Base-by-base conservation (phyloP, 1,140 invertebrate genomes). In the Heliconius congener region DNA sequence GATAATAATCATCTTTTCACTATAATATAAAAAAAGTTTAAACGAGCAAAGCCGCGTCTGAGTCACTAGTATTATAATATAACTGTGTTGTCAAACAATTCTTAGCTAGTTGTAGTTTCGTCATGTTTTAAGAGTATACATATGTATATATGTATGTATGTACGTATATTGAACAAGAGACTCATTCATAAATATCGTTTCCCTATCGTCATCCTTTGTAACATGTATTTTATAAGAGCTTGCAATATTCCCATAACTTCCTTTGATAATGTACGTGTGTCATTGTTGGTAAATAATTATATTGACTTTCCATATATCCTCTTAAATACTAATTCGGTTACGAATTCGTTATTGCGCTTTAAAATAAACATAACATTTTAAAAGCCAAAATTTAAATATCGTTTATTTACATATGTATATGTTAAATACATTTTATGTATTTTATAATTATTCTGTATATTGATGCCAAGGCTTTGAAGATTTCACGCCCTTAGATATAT, bases 401-500 rank as follows among this genome's bases (percentile, higher is more conserved):
- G 8, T 57, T 57, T 73, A 23, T 30, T 18, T 52, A 8, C 18
- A 52, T 52, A 52, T 19, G 3, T 19, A 50, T 23, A 52, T 19
- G 5, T 19, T 46, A 27, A 39, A 39, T 27, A 73, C 8, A 46
- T 39, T 9, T 2, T 73, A 46, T n/a, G 34, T 73, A 73, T 52
- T 42, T 73, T 18, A 16, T 46, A 27, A 50, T 50, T 34, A 57
- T 57, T 34, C 23, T 39, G 8, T 18, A 70, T 66, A 76, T 75
- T n/a, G 52, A 37, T 74, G 73, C 46, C 60, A 74, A 30, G 77
- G 77, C 13, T 73, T 78, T 66, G 18, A 42, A 42, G 34, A 55
- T 70, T 60, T 78, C 34, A 78, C 76, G 71, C 70, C 27, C 71
- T 74, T 74, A 74, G 72, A 16, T 27, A 55, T 76, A 66, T 50